phyloP scores from a whole-genome alignment of 2,888 invertebrate genomes.

The Melieria crassipennis region DNA sequence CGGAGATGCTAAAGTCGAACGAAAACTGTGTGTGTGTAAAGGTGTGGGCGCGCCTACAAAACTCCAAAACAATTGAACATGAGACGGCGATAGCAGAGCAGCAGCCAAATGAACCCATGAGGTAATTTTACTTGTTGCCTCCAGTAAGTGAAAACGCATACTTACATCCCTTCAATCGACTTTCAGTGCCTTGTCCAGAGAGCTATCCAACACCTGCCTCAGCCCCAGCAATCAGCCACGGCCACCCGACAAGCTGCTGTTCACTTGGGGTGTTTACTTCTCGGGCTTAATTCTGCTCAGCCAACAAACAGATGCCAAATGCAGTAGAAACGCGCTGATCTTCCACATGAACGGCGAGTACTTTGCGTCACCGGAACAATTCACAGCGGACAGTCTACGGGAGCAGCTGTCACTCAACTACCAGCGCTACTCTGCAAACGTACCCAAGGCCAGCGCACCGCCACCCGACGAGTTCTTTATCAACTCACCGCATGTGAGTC shows the following conservation, averaged over 20 bases:
- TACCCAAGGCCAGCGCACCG: slow-evolving; percentile 38
- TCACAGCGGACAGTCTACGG: slow-evolving; percentile 53
- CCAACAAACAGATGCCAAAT: slow-evolving; percentile 49
- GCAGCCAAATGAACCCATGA: slow-evolving; percentile 37
- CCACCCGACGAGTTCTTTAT: slow-evolving; percentile 48
- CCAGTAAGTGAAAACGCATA: neutral
- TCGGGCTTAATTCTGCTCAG: slow-evolving; percentile 77
- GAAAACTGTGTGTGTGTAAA: slow-evolving; percentile 62
- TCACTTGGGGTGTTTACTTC: slow-evolving; percentile 87
- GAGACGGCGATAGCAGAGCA: neutral
- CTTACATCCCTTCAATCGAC: neutral
- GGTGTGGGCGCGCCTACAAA: slow-evolving; percentile 57
- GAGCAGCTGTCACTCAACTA: slow-evolving; percentile 54
- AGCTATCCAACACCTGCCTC: slow-evolving; percentile 41
- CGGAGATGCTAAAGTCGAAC: slow-evolving; percentile 68
- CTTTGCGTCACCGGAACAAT: slow-evolving; percentile 73
- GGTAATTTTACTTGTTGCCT: slow-evolving; percentile 24
- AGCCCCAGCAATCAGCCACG: slow-evolving; percentile 45
- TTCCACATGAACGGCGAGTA: slow-evolving; percentile 90
- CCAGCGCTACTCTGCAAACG: slow-evolving; percentile 48
- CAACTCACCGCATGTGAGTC: slow-evolving; percentile 58
- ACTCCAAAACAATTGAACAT: neutral
- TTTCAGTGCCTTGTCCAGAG: slow-evolving; percentile 45
- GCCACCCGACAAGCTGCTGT: slow-evolving; percentile 70
- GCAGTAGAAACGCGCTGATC: slow-evolving; percentile 71